Percentiles rank a stretch among this genome's conserved stretches.
These are phyloP conservation scores for Triplophysa tibetana DNA, from an alignment of 2,113 vertebrate species.

Conservation along the genomic window DNA sequence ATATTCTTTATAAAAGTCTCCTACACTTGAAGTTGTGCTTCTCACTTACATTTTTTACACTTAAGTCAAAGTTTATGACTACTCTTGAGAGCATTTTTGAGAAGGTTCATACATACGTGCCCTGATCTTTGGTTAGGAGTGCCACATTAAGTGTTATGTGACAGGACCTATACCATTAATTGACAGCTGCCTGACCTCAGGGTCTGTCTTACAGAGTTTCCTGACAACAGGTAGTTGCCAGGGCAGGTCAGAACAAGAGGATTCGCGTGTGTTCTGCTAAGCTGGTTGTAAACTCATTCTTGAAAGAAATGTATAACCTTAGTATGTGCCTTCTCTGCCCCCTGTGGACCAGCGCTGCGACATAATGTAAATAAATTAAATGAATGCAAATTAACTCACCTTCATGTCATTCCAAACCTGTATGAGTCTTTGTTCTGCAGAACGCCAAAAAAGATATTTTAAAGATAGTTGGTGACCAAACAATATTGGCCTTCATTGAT, in stretches of 20 bases:
- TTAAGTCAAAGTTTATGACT: too few species aligned
- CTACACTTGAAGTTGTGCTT: too few species aligned
- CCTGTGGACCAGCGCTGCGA: background rate
- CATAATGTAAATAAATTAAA: background rate
- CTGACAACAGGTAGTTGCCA: slow-evolving; percentile 56
- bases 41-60: too few species aligned
- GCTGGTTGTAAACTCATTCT: background rate
- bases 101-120: too few species aligned
- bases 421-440: too few species aligned
- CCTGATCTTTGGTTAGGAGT: slow-evolving; percentile 65
- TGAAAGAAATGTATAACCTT: background rate
- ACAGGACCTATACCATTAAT: slow-evolving; percentile 79
- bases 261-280: slow-evolving; percentile 57
- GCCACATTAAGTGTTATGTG: slow-evolving; percentile 54
- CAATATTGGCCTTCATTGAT: too few species aligned
- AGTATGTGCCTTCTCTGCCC: background rate
- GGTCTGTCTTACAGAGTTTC: slow-evolving; percentile 77
- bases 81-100: too few species aligned
- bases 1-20: too few species aligned
- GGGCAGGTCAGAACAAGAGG: slow-evolving; percentile 55
- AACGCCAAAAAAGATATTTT: too few species aligned
- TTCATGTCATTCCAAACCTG: too few species aligned
- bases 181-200: slow-evolving; percentile 80
- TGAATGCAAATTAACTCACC: too few species aligned
- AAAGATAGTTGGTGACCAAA: too few species aligned